Conservation (phyloP, 2,113 vertebrate species). For the Macaca fascicularis region DNA sequence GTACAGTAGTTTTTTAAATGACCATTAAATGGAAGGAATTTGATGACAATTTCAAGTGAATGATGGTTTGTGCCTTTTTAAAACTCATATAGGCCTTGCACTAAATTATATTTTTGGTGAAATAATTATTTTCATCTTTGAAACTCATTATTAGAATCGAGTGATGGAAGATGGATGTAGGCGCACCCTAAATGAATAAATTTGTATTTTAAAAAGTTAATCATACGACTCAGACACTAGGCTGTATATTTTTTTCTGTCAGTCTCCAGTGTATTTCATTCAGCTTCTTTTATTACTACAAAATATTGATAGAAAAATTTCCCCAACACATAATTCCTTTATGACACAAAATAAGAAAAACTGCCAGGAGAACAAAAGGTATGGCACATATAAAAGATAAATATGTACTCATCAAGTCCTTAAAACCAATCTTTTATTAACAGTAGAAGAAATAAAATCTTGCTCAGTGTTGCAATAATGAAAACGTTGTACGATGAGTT, state of each 20-base stretch:
- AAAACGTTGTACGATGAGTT: slow-evolving; percentile 50
- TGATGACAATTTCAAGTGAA: slow-evolving; percentile 49
- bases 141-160: slow-evolving; percentile 53
- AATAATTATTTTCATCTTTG: slow-evolving; percentile 43
- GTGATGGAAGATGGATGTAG: background rate
- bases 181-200: slow-evolving; percentile 18
- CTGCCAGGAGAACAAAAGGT: slow-evolving; percentile 62
- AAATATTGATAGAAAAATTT: slow-evolving; percentile 65
- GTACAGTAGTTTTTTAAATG: slow-evolving; percentile 47
- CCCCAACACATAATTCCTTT: slow-evolving; percentile 60
- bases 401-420: slow-evolving; percentile 48
- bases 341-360: slow-evolving; percentile 67
- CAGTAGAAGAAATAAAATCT: slow-evolving; percentile 59
- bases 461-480: slow-evolving; percentile 40
- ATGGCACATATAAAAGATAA: slow-evolving; percentile 49
- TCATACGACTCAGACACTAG: background rate
- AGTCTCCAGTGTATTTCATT: slow-evolving; percentile 45
- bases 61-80: slow-evolving; percentile 11
- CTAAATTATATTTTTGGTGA: slow-evolving; percentile 54
- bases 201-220: slow-evolving; percentile 65
- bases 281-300: slow-evolving; percentile 62
- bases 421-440: slow-evolving; percentile 59
- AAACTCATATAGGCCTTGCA: background rate
- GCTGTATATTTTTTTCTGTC: slow-evolving; percentile 50
- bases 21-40: slow-evolving; percentile 62